These are phyloP conservation scores for Drosophila cyrtoloma DNA, from an alignment of 2,888 invertebrate genomes.

Conservation along the genomic window DNA sequence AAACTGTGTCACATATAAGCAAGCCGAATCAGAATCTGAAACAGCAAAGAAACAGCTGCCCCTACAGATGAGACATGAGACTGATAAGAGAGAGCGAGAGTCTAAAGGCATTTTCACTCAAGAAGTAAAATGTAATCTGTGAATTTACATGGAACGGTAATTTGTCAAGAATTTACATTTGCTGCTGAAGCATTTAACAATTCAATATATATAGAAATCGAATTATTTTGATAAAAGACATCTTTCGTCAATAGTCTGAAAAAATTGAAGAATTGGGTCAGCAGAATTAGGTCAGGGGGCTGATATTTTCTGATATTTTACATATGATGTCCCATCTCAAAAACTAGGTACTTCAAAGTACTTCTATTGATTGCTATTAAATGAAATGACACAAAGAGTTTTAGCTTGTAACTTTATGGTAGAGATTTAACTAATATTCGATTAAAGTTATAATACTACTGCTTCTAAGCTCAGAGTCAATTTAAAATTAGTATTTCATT, in stretches of 20 bases:
- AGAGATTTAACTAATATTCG: background rate
- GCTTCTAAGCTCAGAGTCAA: background rate
- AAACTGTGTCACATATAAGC: constrained; percentile 56
- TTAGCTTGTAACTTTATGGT: background rate
- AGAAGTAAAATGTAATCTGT: background rate
- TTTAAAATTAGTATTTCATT: background rate
- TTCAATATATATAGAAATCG: background rate
- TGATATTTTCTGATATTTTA: background rate
- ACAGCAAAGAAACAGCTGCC: background rate
- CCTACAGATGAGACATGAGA: background rate
- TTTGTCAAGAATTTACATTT: background rate
- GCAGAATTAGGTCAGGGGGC: background rate
- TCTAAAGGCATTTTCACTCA: background rate
- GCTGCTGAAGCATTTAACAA: background rate
- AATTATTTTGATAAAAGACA: background rate
- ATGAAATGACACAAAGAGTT: background rate
- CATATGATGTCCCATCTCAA: background rate
- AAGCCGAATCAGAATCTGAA: constrained; percentile 12
- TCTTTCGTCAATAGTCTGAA: background rate
- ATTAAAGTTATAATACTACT: background rate
- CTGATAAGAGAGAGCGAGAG: background rate
- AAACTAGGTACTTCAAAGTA: background rate
- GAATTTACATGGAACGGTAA: background rate
- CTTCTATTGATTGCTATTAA: background rate
- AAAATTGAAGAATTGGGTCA: background rate